phyloP scores from a whole-genome alignment of 2,113 vertebrate genomes.

The Microcebus lehilahytsara region DNA sequence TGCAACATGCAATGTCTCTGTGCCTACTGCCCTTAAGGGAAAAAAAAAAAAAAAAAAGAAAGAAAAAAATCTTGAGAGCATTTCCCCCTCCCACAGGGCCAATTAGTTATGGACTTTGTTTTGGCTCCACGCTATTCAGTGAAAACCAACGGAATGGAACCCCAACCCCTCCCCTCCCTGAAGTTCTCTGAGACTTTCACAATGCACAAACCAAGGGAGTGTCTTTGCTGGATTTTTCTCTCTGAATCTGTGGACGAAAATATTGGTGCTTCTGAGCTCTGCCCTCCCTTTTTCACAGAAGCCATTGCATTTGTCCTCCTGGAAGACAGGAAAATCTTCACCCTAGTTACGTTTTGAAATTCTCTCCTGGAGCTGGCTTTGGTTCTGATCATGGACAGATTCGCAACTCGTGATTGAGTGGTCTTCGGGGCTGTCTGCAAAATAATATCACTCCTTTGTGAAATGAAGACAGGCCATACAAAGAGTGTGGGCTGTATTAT shows the following conservation, averaged over 20 bases:
- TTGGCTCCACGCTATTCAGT: constrained; percentile 1
- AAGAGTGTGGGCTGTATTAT: neutral
- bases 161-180: neutral
- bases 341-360: neutral
- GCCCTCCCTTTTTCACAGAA: neutral
- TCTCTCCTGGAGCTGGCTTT: neutral
- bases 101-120: constrained; percentile 51
- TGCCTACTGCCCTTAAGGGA: neutral
- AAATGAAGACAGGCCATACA: neutral
- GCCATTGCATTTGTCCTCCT: neutral
- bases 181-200: neutral
- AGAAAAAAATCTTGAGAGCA: neutral
- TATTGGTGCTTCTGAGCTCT: neutral
- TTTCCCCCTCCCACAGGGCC: constrained; percentile 12
- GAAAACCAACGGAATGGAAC: constrained; percentile 31
- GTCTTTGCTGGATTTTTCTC: neutral
- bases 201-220: neutral
- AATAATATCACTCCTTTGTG: constrained; percentile 12
- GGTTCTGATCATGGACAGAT: neutral
- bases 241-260: constrained; percentile 1
- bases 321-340: neutral
- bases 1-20: neutral
- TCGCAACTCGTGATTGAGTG: constrained; percentile 18
- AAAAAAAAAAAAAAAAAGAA: neutral
- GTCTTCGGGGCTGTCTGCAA: constrained; percentile 4